Base-by-base conservation (phyloP, 2,888 invertebrate species). In the Venusia cambrica region DNA sequence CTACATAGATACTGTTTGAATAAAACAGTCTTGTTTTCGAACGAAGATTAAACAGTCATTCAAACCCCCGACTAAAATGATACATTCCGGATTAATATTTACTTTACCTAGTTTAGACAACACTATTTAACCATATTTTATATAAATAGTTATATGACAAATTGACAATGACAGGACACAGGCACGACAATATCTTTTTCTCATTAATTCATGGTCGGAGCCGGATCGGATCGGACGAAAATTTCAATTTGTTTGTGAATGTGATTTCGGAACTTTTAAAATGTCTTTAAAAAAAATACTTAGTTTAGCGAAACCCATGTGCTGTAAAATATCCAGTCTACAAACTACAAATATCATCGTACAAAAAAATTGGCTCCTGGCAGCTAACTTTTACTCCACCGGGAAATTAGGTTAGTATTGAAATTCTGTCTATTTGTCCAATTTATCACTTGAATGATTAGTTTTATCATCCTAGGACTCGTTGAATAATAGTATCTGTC, bases 401-500 rank as follows among this genome's bases (percentile, higher is more conserved):
- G 77, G 83, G 60, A 78, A 80, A 62, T 55, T 73, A 84, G 85
- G 85, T 85, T 87, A 87, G 78, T 69, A 72, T 62, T 20, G 5
- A 24, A 34, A 13, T 19, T 28, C 5, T 9, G 5, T n/a, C n/a
- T 16, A 20, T n/a, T 13, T 22, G 13, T 4, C n/a, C n/a, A n/a
- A n/a, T n/a, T n/a, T n/a, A n/a, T n/a, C n/a, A n/a, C n/a, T n/a
- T n/a, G n/a, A n/a, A n/a, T n/a, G n/a, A n/a, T n/a, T n/a, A n/a
- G n/a, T n/a, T n/a, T n/a, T n/a, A n/a, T n/a, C n/a, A n/a, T n/a
- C n/a, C n/a, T n/a, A n/a, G n/a, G n/a, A n/a, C n/a, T n/a, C n/a
- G n/a, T n/a, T n/a, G n/a, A n/a, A n/a, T n/a, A n/a, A n/a, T n/a
- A n/a, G n/a, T n/a, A n/a, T n/a, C n/a, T n/a, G n/a, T n/a, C n/a